phyloP scores from a whole-genome alignment of 2,113 vertebrate species.

The Petroica traversi region DNA sequence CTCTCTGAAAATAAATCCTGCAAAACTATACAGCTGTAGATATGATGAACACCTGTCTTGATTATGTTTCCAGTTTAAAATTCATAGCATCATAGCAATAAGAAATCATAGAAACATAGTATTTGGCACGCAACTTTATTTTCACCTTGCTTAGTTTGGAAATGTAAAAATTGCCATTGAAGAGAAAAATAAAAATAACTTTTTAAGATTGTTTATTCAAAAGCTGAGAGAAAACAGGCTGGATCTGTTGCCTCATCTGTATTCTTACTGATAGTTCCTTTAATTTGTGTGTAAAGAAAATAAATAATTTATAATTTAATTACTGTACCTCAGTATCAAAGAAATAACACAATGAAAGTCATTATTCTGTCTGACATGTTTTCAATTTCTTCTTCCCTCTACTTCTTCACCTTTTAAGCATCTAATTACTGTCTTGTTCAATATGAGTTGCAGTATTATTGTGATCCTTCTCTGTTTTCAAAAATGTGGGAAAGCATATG shows the following conservation, averaged over 20 bases:
- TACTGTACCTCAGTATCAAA: neutral
- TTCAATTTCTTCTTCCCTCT: neutral
- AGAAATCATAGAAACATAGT: neutral
- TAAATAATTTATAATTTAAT: neutral
- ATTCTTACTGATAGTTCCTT: neutral
- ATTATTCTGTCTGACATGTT: neutral
- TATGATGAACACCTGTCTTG: neutral
- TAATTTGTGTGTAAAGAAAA: conserved; percentile 18
- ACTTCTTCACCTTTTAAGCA: neutral
- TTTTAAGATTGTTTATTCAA: neutral
- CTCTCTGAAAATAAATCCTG: neutral
- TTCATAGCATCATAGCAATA: neutral
- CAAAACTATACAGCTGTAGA: neutral
- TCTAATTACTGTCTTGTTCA: neutral
- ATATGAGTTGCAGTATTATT: neutral
- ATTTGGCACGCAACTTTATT: neutral
- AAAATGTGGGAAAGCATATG: conserved; percentile 18
- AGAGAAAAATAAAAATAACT: neutral
- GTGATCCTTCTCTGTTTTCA: neutral
- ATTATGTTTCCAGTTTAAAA: neutral
- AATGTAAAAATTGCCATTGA: neutral
- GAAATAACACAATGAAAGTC: conserved; percentile 1
- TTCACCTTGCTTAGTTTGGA: neutral
- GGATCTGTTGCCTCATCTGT: neutral
- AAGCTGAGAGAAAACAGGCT: neutral